These are phyloP conservation scores for Villa cingulata DNA, from an alignment of 2,888 invertebrate genomes.

Conservation along the genomic window DNA sequence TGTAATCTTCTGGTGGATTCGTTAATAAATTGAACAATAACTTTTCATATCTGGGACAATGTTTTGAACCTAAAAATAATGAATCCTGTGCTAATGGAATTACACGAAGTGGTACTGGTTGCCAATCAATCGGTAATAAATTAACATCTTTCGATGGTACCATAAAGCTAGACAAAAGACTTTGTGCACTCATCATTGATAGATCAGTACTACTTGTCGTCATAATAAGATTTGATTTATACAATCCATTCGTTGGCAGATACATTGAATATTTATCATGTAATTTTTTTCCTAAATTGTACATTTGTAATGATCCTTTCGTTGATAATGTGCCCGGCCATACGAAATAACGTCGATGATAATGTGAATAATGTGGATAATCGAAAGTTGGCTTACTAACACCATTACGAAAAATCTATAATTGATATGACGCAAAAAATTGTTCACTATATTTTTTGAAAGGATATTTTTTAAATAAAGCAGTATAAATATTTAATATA, in stretches of 20 bases:
- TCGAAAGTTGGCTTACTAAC: background rate
- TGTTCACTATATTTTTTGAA: too few species aligned
- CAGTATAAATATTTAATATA: too few species aligned
- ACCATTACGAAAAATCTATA: constrained; percentile 5
- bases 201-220: constrained; percentile 70
- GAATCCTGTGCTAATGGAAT: constrained; percentile 49
- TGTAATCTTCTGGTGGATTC: constrained; percentile 33
- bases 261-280: constrained; percentile 54
- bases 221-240: too few species aligned
- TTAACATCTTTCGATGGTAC: background rate
- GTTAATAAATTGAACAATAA: constrained; percentile 35
- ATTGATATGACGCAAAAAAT: too few species aligned
- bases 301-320: constrained; percentile 63
- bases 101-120: constrained; percentile 26
- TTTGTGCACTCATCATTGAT: constrained; percentile 73
- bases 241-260: constrained; percentile 45
- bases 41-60: constrained; percentile 37
- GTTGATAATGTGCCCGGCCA: constrained; percentile 3
- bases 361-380: constrained; percentile 4
- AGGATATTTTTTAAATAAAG: too few species aligned
- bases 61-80: constrained; percentile 36
- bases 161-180: constrained; percentile 11
- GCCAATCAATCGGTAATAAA: constrained; percentile 1
- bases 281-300: constrained; percentile 57
- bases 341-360: background rate